Percentiles rank a stretch among this genome's conserved stretches.
These are phyloP conservation scores for Platalea minor DNA, from an alignment of 2,797 vertebrate genomes.

Conservation along the genomic window DNA sequence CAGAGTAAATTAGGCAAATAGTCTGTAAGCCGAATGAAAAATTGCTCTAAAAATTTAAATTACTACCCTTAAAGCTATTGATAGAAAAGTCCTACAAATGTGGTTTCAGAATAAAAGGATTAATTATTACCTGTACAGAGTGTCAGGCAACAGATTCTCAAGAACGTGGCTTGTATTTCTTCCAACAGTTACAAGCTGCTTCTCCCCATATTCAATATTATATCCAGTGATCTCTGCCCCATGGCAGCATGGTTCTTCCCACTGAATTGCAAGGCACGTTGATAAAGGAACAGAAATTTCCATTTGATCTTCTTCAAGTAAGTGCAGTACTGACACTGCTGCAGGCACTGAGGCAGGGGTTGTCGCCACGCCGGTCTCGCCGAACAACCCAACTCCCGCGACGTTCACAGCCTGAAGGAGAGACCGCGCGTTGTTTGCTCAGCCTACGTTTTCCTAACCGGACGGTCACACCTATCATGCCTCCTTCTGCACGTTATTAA, in stretches of 20 bases:
- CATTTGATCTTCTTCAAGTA: conserved; percentile 71
- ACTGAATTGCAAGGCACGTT: conserved; percentile 78
- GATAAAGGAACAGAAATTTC: conserved; percentile 64
- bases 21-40: not conserved
- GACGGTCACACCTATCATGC: not conserved
- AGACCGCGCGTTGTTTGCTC: rapidly evolving
- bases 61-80: not conserved
- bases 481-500: not conserved
- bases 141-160: conserved; percentile 79
- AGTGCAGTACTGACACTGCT: conserved; percentile 71
- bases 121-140: conserved; percentile 75
- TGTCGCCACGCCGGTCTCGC: conserved; percentile 67
- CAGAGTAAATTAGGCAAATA: not conserved
- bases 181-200: conserved; percentile 72
- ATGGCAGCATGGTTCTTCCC: conserved; percentile 80
- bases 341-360: conserved; percentile 76
- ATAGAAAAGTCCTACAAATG: not conserved
- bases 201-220: conserved; percentile 81
- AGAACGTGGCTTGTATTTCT: conserved; percentile 74
- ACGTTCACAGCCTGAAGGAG: conserved; percentile 75
- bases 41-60: not conserved
- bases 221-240: conserved; percentile 82
- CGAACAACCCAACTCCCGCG: conserved; percentile 76
- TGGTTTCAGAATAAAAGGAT: not conserved
- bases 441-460: not conserved